Percentiles rank a stretch among this genome's conserved stretches.
Evolutionary conservation across 92 coral and sea anemone species (phyloP).

Genomic region (Palythoa heliodiscus): DNA sequence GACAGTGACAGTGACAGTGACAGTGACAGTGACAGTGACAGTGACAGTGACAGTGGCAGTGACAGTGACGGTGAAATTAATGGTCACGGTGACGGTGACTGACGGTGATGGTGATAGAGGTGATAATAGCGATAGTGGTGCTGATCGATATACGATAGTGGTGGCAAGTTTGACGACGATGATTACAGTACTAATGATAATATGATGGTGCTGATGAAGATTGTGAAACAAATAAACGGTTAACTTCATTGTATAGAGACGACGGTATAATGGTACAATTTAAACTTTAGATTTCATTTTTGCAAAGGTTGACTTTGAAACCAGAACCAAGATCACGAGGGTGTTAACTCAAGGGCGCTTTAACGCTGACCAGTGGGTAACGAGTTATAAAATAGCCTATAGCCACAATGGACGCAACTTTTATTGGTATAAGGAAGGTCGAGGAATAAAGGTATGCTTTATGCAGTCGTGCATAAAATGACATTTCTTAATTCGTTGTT

Average conservation of each 20-base stretch:
- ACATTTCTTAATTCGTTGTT: background rate
- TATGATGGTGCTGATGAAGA: no score
- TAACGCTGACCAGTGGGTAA: conserved; percentile 43
- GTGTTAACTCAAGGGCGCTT: conserved; percentile 36
- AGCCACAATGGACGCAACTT: conserved; percentile 35
- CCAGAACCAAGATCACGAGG: conserved; percentile 20
- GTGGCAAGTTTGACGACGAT: no score
- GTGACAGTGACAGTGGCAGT: no score
- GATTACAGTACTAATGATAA: no score
- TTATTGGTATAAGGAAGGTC: conserved; percentile 27
- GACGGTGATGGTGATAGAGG: no score
- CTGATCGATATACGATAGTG: no score
- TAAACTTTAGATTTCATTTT: background rate
- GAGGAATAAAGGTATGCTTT: conserved; percentile 24
- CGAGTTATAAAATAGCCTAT: conserved; percentile 32
- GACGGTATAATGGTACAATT: background rate
- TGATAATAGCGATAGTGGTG: no score
- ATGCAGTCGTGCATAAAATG: background rate
- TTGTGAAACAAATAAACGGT: background rate
- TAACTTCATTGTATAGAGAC: background rate
- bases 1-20: no score
- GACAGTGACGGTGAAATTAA: no score
- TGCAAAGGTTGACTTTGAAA: conserved; percentile 41
- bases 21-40: no score
- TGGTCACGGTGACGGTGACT: no score